Base-by-base conservation (phyloP, 2,888 invertebrate genomes). In the Cyclophora albipunctata region DNA sequence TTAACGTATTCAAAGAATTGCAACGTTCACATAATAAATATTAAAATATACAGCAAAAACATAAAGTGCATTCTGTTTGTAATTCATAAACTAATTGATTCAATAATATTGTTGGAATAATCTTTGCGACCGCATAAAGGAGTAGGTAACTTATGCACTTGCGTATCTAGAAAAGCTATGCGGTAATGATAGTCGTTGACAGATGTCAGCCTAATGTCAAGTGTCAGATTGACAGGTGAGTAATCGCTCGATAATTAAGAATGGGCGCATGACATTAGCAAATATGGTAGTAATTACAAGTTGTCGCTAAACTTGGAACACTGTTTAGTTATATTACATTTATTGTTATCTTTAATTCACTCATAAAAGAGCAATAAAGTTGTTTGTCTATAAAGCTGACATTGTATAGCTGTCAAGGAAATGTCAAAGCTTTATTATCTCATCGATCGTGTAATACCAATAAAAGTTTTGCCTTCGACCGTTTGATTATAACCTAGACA, bases 221-320 rank as follows among this genome's bases (percentile, higher is more conserved):
- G 42, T 58, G 60, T 53, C 58, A 59, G 56, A 58, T 60, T 58
- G 60, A 58, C 56, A 58, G 45, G 42, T 54, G 58, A 54, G 43
- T 33, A 43, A 41, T 41, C 48, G n/a, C 46, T 47, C 47, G 43
- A 49, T 52, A 37, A 51, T 50, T 53, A 43, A 43, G 52, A 54
- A 20, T 45, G 43, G 50, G 46, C 35, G 47, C 47, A 40, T 43
- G 40, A 44, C 40, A 49, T 33, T 46, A 43, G 7, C 48, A 37
- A 41, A 52, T 46, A 49, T 48, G 48, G 46, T 46, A 42, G n/a
- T 20, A 20, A 37, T 37, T 37, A 37, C 5, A 37, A 37, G 37
- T 37, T 37, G 37, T 37, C 4, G 37, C 4, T 37, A 37, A 37
- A 37, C 37, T 37, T 4, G 4, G 5, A 5, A 5, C 37, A 37